These are phyloP conservation scores for Halichondria panicea DNA, from an alignment of 37 sponge, comb jelly and placozoan species.

Conservation along the genomic window DNA sequence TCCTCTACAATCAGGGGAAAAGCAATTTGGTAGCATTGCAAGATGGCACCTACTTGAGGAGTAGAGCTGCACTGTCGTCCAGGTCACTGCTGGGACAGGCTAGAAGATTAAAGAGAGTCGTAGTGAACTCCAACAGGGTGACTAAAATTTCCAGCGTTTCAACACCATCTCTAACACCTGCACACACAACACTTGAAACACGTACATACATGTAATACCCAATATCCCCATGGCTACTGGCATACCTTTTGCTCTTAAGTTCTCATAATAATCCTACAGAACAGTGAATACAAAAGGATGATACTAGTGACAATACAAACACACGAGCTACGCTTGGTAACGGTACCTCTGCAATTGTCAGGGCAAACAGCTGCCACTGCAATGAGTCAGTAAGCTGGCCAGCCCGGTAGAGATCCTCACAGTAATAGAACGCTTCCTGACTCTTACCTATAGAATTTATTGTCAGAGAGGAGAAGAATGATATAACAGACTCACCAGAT, in stretches of 20 bases:
- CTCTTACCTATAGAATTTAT: conserved; percentile 13
- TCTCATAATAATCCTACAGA: background rate
- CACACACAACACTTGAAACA: too few relatives aligned
- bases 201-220: too few relatives aligned
- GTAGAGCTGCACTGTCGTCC: background rate
- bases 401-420: conserved; percentile 19
- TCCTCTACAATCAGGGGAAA: background rate
- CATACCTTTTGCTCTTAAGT: too few relatives aligned
- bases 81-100: background rate
- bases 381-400: background rate
- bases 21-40: too few relatives aligned
- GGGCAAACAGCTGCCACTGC: conserved; percentile 42
- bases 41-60: conserved; percentile 37
- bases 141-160: conserved; percentile 21
- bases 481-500: conserved; percentile 6
- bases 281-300: background rate
- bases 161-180: background rate
- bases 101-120: background rate
- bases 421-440: conserved; percentile 39
- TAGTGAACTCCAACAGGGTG: conserved; percentile 18
- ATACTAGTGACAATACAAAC: background rate
- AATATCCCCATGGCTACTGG: too few relatives aligned
- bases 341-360: conserved; percentile 36
- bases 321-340: background rate
- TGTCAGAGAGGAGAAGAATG: background rate